Base-by-base conservation (phyloP, 2,797 vertebrate genomes). In the Cyclura pinguis region DNA sequence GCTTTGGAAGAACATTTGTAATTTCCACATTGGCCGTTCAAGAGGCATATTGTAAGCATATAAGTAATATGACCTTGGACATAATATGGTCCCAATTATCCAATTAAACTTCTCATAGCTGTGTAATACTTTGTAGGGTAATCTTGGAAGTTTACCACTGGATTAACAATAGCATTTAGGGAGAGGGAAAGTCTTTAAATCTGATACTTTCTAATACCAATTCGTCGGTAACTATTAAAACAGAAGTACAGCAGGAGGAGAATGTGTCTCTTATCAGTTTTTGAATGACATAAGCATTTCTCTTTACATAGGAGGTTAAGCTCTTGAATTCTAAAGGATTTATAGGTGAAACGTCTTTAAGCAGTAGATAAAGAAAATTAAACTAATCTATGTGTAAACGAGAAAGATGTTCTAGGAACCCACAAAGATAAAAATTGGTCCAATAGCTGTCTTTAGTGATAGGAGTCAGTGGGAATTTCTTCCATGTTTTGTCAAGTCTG, bases 311-410 rank as follows among this genome's bases (percentile, higher is more conserved):
- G 27, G 59, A 95, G 88, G 86, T 94, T 94, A 94, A 94, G 80
- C 80, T 94, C 27, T 89, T 95, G 93, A 93, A 95, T 94, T 95
- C 73, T 91, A 86, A 94, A 92, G 86, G 91, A 94, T 91, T 96
- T 96, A 84, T 86, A 93, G 91, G 90, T 94, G 83, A 94, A 91
- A 14, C 86, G 72, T 90, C 86, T 95, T 95, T 91, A 92, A 93
- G 86, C 1, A 92, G 88, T n/a, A 95, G 95, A 95, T 97, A 96
- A 96, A 96, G 90, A 93, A 96, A 96, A 95, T 96, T 95, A 94
- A 95, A 94, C 77, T 94, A 89, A 94, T 96, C 87, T 94, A 80
- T 81, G 85, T 94, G 87, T 94, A 94, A 95, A 95, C 0, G 38
- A 94, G 50, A 92, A 96, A 94, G 95, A 92, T 94, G 92, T 85